These are phyloP conservation scores for Nemotelus nigrinus DNA, from an alignment of 2,888 invertebrate species.

Conservation along the genomic window DNA sequence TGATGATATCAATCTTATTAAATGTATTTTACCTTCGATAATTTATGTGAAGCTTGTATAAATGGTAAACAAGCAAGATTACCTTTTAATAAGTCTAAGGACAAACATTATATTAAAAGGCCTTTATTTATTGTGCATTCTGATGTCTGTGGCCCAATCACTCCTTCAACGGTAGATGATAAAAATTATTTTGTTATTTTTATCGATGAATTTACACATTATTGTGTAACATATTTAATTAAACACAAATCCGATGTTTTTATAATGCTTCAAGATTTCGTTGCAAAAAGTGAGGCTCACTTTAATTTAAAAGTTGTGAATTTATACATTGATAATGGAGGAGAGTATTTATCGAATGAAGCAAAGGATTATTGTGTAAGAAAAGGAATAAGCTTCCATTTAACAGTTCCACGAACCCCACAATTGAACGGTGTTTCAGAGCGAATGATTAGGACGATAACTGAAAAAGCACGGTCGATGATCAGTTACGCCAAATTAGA, in stretches of 20 bases:
- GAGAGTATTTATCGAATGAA: no score
- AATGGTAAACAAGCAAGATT: conserved; percentile 59
- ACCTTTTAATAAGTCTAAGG: conserved; percentile 57
- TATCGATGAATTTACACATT: no score
- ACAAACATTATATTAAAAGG: conserved; percentile 54
- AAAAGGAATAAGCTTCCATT: no score
- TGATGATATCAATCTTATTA: conserved; percentile 5
- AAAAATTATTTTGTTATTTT: no score
- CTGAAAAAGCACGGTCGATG: conserved; percentile 58
- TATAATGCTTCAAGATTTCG: no score
- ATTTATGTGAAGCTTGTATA: conserved; percentile 59
- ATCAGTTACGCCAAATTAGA: conserved; percentile 56
- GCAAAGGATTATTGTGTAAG: no score
- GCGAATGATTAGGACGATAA: conserved; percentile 57
- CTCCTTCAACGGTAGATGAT: conserved; percentile 56
- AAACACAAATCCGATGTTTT: no score
- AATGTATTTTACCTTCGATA: neutral
- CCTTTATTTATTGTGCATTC: conserved; percentile 59
- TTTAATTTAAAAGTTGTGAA: no score
- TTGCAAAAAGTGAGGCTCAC: no score
- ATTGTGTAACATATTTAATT: no score
- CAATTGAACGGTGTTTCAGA: conserved; percentile 59
- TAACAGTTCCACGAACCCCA: no score
- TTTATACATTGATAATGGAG: no score
- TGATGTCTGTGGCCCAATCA: conserved; percentile 58